Evolutionary conservation across 2,797 vertebrate species (phyloP).

Genomic region (Hypotaenidia okinawae): DNA sequence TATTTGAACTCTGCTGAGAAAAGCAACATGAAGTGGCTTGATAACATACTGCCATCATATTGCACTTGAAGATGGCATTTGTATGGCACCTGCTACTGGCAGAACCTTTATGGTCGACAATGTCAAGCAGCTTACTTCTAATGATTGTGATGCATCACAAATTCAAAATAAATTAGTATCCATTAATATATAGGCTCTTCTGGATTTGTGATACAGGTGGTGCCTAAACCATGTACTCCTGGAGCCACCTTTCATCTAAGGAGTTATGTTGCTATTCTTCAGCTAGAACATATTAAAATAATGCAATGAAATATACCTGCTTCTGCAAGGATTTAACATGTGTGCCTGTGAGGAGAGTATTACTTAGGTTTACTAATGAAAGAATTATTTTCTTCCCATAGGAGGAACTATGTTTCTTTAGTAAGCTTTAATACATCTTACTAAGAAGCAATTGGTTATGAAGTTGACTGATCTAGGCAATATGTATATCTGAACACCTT

Average conservation of each 20-base stretch:
- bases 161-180: constrained; percentile 70
- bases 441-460: constrained; percentile 39
- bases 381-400: constrained; percentile 31
- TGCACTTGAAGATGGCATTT: not conserved
- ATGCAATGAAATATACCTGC: constrained; percentile 18
- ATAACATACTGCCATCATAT: not conserved
- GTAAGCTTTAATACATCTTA: constrained; percentile 45
- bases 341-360: constrained; percentile 49
- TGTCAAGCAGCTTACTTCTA: constrained; percentile 41
- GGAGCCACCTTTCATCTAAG: constrained; percentile 37
- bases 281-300: constrained; percentile 54
- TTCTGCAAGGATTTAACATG: constrained; percentile 31
- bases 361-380: constrained; percentile 42
- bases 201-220: constrained; percentile 54
- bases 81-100: not conserved
- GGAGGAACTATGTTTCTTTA: constrained; percentile 28
- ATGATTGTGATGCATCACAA: constrained; percentile 49
- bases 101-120: constrained; percentile 20
- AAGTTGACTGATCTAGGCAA: not conserved
- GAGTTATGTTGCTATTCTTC: constrained; percentile 49
- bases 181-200: constrained; percentile 56
- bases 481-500: not conserved
- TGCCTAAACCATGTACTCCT: constrained; percentile 33
- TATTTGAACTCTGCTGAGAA: not conserved
- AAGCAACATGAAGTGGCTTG: not conserved